phyloP scores from a whole-genome alignment of 1,140 invertebrate genomes.

The Holotrichia oblita region DNA sequence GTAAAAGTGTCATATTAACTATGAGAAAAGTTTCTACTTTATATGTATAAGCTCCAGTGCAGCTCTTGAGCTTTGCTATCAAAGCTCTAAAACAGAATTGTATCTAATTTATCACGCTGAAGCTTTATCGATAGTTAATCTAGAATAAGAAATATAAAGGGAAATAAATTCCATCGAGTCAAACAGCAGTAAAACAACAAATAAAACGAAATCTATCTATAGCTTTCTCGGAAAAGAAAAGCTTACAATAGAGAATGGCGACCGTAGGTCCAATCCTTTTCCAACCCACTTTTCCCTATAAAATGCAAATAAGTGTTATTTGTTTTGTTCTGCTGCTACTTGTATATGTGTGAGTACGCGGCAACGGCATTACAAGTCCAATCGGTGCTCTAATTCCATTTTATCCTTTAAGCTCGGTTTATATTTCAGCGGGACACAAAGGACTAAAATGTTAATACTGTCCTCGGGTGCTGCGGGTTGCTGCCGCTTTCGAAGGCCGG shows the following conservation, averaged over 20 bases:
- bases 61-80: no score
- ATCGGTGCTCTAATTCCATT: conserved; percentile 52
- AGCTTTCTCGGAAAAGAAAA: not conserved
- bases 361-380: conserved; percentile 47
- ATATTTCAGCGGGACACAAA: conserved; percentile 52
- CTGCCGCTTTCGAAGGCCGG: not conserved
- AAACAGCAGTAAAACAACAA: no score
- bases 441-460: conserved; percentile 54
- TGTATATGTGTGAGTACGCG: not conserved
- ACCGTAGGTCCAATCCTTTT: not conserved
- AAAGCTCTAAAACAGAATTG: no score
- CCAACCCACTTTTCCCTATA: not conserved
- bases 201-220: not conserved
- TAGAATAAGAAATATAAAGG: no score
- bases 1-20: no score
- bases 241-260: not conserved
- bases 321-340: not conserved
- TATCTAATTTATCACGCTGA: no score
- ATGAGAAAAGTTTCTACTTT: no score
- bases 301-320: conserved; percentile 14
- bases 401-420: conserved; percentile 52
- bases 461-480: conserved; percentile 42
- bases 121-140: no score
- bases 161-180: no score
- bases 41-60: no score